Conservation (phyloP, 30 jellyfish, hydroid and myxozoan species). For the Sanderia malayensis region DNA sequence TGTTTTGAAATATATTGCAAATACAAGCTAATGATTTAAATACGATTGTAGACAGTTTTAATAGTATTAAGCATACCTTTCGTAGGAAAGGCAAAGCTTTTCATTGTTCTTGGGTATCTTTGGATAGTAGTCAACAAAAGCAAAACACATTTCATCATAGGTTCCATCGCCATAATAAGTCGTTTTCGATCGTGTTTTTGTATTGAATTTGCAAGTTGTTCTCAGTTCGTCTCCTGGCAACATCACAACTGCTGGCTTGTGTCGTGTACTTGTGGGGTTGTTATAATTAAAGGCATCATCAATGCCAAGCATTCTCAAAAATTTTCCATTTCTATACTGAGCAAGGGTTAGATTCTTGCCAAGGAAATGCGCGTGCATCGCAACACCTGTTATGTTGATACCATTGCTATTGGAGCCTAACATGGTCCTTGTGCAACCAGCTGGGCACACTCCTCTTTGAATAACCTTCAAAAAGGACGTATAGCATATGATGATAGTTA, state of each 20-base stretch:
- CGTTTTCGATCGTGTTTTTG: slow-evolving; percentile 16
- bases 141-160: slow-evolving; percentile 67
- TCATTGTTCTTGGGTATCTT: slow-evolving; percentile 2
- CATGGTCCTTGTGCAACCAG: slow-evolving; percentile 36
- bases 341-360: slow-evolving; percentile 40
- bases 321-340: slow-evolving; percentile 55
- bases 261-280: slow-evolving; percentile 24
- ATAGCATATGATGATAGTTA: no score
- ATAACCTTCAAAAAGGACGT: slow-evolving; percentile 20
- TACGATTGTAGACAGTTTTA: background rate
- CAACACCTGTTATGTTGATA: slow-evolving; percentile 31
- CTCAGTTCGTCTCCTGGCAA: slow-evolving; percentile 67
- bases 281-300: slow-evolving; percentile 56
- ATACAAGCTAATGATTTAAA: no score
- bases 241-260: slow-evolving; percentile 34
- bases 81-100: slow-evolving; percentile 37
- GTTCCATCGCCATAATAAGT: slow-evolving; percentile 67
- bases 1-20: no score
- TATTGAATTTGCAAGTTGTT: slow-evolving; percentile 52
- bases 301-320: slow-evolving; percentile 33
- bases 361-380: slow-evolving; percentile 53
- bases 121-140: slow-evolving; percentile 49
- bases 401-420: slow-evolving; percentile 9
- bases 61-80: slow-evolving; percentile 24
- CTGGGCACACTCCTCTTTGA: slow-evolving; percentile 33